These are phyloP conservation scores for Heliconius aoede DNA, from an alignment of 2,888 invertebrate genomes.

Conservation along the genomic window DNA sequence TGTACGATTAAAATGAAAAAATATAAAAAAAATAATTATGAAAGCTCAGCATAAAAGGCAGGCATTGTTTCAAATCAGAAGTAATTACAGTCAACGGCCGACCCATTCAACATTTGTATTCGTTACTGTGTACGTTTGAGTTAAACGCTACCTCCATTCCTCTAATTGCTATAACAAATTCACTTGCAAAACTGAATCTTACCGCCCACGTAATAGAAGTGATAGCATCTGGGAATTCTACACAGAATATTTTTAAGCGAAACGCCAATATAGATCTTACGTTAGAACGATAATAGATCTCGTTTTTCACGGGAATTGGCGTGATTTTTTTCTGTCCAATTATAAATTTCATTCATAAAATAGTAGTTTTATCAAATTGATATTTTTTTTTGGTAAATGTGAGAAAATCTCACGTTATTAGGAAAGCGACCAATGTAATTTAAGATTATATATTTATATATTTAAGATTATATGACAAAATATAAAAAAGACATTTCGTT, in stretches of 20 bases:
- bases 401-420: too few relatives aligned
- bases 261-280: constrained; percentile 30
- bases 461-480: too few relatives aligned
- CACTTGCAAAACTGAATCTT: constrained; percentile 18
- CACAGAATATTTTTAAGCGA: constrained; percentile 15
- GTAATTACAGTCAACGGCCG: constrained; percentile 34
- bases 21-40: background rate
- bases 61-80: constrained; percentile 36
- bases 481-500: too few relatives aligned
- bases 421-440: too few relatives aligned
- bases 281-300: constrained; percentile 16
- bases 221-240: background rate
- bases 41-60: constrained; percentile 28
- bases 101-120: constrained; percentile 40
- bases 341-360: background rate
- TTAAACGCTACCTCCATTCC: constrained; percentile 41
- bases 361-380: background rate
- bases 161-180: constrained; percentile 39
- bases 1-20: background rate
- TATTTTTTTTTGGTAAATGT: too few relatives aligned
- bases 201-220: background rate
- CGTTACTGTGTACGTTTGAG: constrained; percentile 34
- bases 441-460: too few relatives aligned
- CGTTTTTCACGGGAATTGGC: constrained; percentile 12
- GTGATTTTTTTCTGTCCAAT: constrained; percentile 10